These are phyloP conservation scores for Solea solea DNA, from an alignment of 2,113 vertebrate species.

Conservation along the genomic window DNA sequence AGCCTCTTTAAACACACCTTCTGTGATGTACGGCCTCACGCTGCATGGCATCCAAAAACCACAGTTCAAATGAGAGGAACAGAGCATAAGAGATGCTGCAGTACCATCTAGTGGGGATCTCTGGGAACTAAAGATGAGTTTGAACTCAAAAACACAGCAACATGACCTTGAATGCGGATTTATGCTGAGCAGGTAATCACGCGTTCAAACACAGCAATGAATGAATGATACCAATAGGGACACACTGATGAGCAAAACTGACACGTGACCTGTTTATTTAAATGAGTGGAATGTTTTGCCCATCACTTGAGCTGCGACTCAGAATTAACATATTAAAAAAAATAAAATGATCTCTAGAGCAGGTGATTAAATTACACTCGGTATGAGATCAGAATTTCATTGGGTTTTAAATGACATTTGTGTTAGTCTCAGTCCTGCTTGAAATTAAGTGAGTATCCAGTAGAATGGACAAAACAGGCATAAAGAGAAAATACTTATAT, in stretches of 20 bases:
- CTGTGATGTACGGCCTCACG: constrained; percentile 67
- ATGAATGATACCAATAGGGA: background rate
- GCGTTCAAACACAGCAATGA: background rate
- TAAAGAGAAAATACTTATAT: too few relatives aligned
- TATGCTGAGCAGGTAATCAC: background rate
- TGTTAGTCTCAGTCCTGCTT: too few relatives aligned
- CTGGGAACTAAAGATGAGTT: background rate
- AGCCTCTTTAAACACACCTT: constrained; percentile 76
- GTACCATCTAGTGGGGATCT: constrained; percentile 62
- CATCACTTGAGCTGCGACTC: background rate
- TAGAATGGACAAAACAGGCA: too few relatives aligned
- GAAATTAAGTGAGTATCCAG: too few relatives aligned
- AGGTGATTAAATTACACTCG: background rate
- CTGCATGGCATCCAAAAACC: constrained; percentile 34
- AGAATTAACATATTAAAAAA: background rate
- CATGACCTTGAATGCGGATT: background rate
- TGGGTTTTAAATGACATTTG: too few relatives aligned
- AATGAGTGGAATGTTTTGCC: background rate
- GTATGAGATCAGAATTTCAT: too few relatives aligned
- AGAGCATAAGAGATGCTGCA: constrained; percentile 9
- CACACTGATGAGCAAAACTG: background rate
- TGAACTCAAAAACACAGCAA: background rate
- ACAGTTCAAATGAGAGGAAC: background rate
- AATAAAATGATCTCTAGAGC: background rate
- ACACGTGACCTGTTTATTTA: background rate